Conservation (phyloP, 2,797 vertebrate genomes). For the Tiaroga cobitis region DNA sequence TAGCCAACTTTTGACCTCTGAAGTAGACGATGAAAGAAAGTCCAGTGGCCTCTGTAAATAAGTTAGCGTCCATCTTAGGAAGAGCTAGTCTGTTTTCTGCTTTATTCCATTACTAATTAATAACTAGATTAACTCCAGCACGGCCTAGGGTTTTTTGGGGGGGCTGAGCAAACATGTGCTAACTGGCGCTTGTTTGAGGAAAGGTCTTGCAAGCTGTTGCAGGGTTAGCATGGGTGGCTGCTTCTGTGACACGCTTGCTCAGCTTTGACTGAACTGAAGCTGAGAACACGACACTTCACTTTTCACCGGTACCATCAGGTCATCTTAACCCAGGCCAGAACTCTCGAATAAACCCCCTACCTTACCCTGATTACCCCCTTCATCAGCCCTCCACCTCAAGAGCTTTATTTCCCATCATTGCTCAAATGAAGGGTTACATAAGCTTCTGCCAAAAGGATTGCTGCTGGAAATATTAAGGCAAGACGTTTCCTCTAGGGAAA, state of each 20-base stretch:
- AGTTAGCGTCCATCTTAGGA: constrained; percentile 53
- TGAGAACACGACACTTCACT: constrained; percentile 73
- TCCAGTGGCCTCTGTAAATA: constrained; percentile 56
- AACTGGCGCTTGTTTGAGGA: constrained; percentile 31
- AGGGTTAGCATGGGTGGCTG: constrained; percentile 11
- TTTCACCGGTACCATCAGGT: constrained; percentile 63
- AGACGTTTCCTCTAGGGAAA: background rate
- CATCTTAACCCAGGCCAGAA: constrained; percentile 53
- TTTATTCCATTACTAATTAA: constrained; percentile 70
- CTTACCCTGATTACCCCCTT: constrained; percentile 9
- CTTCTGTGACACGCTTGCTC: constrained; percentile 76
- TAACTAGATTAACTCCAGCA: constrained; percentile 72
- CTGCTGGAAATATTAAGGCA: constrained; percentile 19
- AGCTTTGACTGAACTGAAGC: constrained; percentile 76
- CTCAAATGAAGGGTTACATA: constrained; percentile 5
- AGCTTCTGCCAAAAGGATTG: constrained; percentile 8
- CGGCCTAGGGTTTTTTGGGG: constrained; percentile 3
- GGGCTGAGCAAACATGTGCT: constrained; percentile 17
- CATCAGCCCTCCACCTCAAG: background rate
- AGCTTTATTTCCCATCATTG: constrained; percentile 14
- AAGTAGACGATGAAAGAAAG: constrained; percentile 44
- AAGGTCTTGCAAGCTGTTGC: constrained; percentile 15
- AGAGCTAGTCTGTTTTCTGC: constrained; percentile 50
- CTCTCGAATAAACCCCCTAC: background rate
- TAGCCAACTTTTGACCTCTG: constrained; percentile 68